Evolutionary conservation across 2,113 vertebrate species (phyloP).

Genomic region (Microtus ochrogaster): DNA sequence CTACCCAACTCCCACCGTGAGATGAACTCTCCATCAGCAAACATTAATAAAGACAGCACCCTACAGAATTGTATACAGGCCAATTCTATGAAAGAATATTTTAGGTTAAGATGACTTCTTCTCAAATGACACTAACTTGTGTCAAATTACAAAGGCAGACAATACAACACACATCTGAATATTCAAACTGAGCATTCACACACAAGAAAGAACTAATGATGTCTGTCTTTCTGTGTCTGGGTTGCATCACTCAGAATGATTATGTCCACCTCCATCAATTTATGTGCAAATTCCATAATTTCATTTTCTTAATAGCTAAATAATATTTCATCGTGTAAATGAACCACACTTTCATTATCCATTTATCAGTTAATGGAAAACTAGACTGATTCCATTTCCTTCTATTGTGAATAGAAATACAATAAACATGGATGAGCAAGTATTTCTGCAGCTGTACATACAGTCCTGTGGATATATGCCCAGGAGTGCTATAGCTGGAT

Average conservation of each 20-base stretch:
- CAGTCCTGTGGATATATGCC: background rate
- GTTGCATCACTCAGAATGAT: background rate
- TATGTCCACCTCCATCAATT: background rate
- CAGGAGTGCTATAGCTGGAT: background rate
- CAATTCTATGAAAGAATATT: background rate
- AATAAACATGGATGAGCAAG: background rate
- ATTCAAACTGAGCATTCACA: background rate
- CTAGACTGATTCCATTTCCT: background rate
- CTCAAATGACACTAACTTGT: background rate
- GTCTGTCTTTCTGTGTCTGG: background rate
- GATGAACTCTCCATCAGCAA: background rate
- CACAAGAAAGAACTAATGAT: background rate
- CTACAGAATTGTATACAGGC: background rate
- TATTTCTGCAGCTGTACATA: background rate
- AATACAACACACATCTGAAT: background rate
- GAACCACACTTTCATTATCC: background rate
- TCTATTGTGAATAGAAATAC: background rate
- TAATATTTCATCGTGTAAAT: background rate
- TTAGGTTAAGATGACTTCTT: background rate
- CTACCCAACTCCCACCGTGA: background rate
- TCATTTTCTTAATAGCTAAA: background rate
- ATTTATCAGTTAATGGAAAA: background rate
- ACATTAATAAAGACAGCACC: background rate
- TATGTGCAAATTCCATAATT: background rate
- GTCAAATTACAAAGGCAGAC: background rate